Percentiles rank a stretch among this genome's conserved stretches.
Evolutionary conservation across 2,888 invertebrate genomes (phyloP).

Genomic region (Lasioglossum zephyrum): DNA sequence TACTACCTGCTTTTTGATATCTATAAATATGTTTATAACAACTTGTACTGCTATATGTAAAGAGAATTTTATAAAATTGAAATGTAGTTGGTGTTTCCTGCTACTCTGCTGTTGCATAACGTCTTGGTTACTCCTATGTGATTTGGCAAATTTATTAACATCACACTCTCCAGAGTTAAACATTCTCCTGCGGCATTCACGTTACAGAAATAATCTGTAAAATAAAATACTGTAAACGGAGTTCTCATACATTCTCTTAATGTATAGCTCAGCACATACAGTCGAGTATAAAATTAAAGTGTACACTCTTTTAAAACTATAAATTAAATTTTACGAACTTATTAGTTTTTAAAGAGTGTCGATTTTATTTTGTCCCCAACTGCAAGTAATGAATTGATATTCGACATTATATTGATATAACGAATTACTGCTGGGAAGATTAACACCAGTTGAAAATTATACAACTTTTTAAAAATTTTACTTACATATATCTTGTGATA

Average conservation of each 20-base stretch:
- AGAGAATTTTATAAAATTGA: constrained; percentile 48
- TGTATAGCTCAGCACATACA: not conserved
- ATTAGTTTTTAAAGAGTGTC: not conserved
- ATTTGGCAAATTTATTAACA: constrained; percentile 70
- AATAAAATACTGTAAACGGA: constrained; percentile 30
- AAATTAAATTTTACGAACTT: not conserved
- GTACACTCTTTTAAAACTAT: not conserved
- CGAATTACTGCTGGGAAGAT: not conserved
- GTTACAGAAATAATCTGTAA: constrained; percentile 63
- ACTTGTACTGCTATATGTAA: constrained; percentile 52
- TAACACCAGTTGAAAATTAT: not conserved
- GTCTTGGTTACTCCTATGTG: constrained; percentile 48
- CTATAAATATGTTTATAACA: constrained; percentile 57
- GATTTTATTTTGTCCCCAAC: not conserved
- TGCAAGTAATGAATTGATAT: not conserved
- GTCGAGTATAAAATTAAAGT: not conserved
- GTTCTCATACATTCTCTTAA: not conserved
- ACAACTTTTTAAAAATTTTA: constrained; percentile 2
- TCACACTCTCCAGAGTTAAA: constrained; percentile 52
- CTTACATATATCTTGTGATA: constrained; percentile 1
- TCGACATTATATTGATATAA: not conserved
- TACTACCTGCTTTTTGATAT: constrained; percentile 69
- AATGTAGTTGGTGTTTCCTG: constrained; percentile 48
- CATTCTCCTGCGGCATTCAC: constrained; percentile 50
- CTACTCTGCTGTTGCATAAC: constrained; percentile 46